Evolutionary conservation across 2,113 vertebrate species (phyloP), one percentile per base, ranked within the genome.

Genomic region (Rhinichthys klamathensis): DNA sequence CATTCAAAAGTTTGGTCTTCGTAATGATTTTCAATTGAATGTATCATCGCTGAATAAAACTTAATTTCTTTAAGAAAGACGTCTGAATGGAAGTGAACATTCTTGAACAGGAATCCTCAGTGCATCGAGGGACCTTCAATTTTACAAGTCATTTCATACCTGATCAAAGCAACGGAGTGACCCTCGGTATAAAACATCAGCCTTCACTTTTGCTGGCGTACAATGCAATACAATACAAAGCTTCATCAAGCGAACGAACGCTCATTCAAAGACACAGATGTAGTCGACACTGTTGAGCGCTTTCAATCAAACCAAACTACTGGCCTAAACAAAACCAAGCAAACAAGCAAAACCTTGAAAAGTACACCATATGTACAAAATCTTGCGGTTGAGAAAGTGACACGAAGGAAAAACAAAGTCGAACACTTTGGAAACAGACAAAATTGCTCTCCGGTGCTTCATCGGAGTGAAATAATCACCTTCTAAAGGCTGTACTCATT

Each of bases 231-330:
- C 30, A 30, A 30, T 2, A 30, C 30, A 30, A 30, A 30, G 63
- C 80, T 51, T 54, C 60, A 32, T 51, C 44, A 46, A 67, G n/a
- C n/a, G n/a, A 35, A 61, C 13, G 23, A 79, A 41, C 35, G 35
- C 23, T 79, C 4, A 23, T 35, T 41, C 56, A 23, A 35, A 30
- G 27, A 49, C 63, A 23, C 81, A 84, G 67, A 84, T 88, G 80
- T n/a, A 38, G 54, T 54, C 18, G 84, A 80, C 41, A 80, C 65
- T 32, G 51, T 74, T 83, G 65, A 88, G 61, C 25, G 61, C 11
- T 38, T 83, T 84, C 70, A 88, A 83, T 85, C 70, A 83, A 83
- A 72, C 35, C 21, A 16, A 44, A 56, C 70, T 75, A 38, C 78
- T 51, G 80, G 80, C 61, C 58, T n/a, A n/a, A n/a, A n/a, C n/a